A percentile compares a stretch with the other conserved stretches of the same genome.
Evolutionary conservation across 37 sponge, comb jelly and placozoan genomes (phyloP).

Genomic region (Theonella swinhoei): DNA sequence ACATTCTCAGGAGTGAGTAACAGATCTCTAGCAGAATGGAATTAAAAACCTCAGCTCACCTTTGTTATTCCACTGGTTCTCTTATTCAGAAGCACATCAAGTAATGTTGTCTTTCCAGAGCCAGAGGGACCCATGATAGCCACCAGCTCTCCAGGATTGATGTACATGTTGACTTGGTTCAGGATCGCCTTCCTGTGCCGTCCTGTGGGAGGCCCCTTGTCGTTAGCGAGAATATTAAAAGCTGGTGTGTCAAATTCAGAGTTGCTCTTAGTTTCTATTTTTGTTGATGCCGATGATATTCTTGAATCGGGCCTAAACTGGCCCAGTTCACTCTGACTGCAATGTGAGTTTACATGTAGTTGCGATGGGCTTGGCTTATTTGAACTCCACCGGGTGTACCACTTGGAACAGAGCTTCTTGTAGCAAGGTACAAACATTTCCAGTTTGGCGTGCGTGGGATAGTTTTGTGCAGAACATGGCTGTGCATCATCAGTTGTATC

Average conservation of each 20-base stretch:
- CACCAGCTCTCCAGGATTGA: conserved; percentile 80
- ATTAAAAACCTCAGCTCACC: conserved; percentile 24
- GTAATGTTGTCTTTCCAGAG: conserved; percentile 79
- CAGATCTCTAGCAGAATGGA: not conserved
- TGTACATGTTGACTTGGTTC: conserved; percentile 68
- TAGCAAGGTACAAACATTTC: conserved; percentile 26
- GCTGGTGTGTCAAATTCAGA: not conserved
- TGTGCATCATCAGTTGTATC: not conserved
- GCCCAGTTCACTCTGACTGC: not conserved
- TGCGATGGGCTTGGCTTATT: not conserved
- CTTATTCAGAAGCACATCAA: conserved; percentile 67
- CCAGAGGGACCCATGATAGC: conserved; percentile 90
- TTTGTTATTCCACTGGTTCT: conserved; percentile 30
- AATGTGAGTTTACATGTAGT: not conserved
- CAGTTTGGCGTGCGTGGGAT: not conserved
- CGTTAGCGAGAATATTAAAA: not conserved
- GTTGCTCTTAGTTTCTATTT: not conserved
- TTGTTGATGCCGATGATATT: conserved; percentile 6
- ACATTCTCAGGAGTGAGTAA: no score
- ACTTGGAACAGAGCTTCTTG: not conserved
- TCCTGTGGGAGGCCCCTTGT: not conserved
- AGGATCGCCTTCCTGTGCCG: conserved; percentile 41
- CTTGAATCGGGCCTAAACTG: conserved; percentile 23
- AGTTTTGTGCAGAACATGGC: not conserved
- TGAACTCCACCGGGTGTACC: not conserved